Evolutionary conservation across 1,140 invertebrate species (phyloP).

Genomic region (Bombus polaris): DNA sequence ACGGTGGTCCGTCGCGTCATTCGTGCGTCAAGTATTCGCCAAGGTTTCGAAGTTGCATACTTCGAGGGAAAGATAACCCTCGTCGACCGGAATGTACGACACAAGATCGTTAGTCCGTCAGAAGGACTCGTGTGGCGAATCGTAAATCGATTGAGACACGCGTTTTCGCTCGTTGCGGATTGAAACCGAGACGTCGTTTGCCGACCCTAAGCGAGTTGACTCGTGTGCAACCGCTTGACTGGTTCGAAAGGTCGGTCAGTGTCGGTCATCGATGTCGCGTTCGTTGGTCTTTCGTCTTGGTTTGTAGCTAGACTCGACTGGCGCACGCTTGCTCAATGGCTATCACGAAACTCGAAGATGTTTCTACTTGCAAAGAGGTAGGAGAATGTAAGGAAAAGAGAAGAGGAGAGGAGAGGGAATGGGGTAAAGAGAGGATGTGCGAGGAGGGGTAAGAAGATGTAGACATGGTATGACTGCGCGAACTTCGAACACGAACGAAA

Average conservation of each 20-base stretch:
- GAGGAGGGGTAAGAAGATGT: neutral
- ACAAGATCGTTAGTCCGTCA: neutral
- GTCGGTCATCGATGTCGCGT: constrained; percentile 8
- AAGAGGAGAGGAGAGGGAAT: neutral
- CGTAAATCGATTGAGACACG: constrained; percentile 10
- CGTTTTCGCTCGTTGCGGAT: neutral
- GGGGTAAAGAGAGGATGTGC: neutral
- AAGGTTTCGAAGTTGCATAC: neutral
- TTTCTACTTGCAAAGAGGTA: neutral
- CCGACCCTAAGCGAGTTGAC: constrained; percentile 2
- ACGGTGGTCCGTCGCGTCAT: constrained; percentile 4
- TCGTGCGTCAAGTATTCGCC: neutral
- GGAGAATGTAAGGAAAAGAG: neutral
- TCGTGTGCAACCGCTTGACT: constrained; percentile 19
- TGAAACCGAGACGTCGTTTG: constrained; percentile 5
- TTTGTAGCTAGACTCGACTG: neutral
- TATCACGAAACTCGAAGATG: neutral
- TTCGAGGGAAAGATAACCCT: neutral
- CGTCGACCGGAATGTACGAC: neutral
- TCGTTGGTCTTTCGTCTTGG: neutral
- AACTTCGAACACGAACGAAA: neutral
- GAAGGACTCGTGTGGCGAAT: neutral
- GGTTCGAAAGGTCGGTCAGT: constrained; percentile 31
- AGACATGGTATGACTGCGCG: neutral
- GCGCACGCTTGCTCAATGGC: neutral